A percentile compares a stretch with the other conserved stretches of the same genome.
Evolutionary conservation across 1,140 invertebrate species (phyloP).

Genomic region (Drosophila micromelanica): DNA sequence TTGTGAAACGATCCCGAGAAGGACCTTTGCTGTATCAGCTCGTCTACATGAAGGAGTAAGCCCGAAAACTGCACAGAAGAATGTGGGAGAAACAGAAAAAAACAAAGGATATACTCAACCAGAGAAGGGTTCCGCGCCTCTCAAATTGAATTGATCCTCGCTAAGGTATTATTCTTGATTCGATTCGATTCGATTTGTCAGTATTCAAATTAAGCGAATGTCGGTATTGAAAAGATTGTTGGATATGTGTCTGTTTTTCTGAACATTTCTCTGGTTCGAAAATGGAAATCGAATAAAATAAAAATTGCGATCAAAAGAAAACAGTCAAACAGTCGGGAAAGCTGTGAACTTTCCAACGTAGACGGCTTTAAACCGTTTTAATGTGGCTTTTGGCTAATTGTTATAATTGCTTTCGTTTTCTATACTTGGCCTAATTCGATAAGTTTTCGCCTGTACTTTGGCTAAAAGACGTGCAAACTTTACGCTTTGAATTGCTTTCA

Average conservation of each 20-base stretch:
- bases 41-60: slow-evolving; percentile 12
- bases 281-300: slow-evolving; percentile 1
- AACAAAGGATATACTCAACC: slow-evolving; percentile 11
- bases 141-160: neutral
- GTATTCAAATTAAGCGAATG: slow-evolving; percentile 18
- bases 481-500: slow-evolving; percentile 10
- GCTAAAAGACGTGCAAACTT: slow-evolving; percentile 27
- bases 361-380: neutral
- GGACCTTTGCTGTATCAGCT: slow-evolving; percentile 16
- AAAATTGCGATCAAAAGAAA: neutral
- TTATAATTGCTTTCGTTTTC: slow-evolving; percentile 15
- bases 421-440: slow-evolving; percentile 1
- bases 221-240: slow-evolving; percentile 34
- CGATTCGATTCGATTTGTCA: neutral
- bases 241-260: slow-evolving; percentile 49
- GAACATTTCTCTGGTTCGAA: slow-evolving; percentile 26
- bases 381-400: slow-evolving; percentile 14
- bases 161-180: neutral
- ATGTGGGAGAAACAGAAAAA: neutral
- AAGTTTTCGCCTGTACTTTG: slow-evolving; percentile 4
- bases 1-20: slow-evolving; percentile 4
- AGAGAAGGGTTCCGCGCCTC: slow-evolving; percentile 15
- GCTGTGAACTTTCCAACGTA: neutral
- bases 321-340: slow-evolving; percentile 4
- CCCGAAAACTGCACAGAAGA: slow-evolving; percentile 4